Evolutionary conservation across 2,113 vertebrate genomes (phyloP), one percentile per base, ranked within the genome.

Genomic region (Ellobius talpinus): DNA sequence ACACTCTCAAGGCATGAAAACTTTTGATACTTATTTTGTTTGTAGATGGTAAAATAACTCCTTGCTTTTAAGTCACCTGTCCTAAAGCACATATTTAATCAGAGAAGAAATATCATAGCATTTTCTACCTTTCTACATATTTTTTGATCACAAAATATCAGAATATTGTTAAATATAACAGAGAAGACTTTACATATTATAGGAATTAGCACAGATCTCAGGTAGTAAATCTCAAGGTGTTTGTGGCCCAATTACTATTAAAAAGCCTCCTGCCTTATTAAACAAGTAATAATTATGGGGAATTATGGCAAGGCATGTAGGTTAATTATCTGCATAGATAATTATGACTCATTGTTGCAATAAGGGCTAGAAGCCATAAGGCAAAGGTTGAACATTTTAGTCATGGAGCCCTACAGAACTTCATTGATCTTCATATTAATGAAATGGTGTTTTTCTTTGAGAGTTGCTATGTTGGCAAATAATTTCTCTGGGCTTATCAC

Each of bases 401-500:
- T 90, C 6, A 61, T 78, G 33, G 31, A 96, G 36, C 0, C 23
- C 26, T 96, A 45, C 0, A 70, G 70, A 87, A 55, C 2, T 96
- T 86, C 33, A 87, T 29, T 74, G 85, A 76, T 70, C 86, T 97
- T 14, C 21, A 85, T 74, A 92, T 94, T 84, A 84, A n/a, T 73
- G 61, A 91, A 42, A 89, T 52, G 13, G 23, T 66, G 10, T 6
- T 45, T n/a, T 93, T 90, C 36, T 78, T 87, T 8, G 16, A 55
- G 14, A 19, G 6, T 85, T 89, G 81, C n/a, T 29, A 14, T 7
- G 14, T 63, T 93, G 47, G 12, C 70, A 90, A 14, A 17, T 88
- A 42, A 90, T 39, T 82, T 19, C 2, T 58, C 12, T 55, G 36
- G 66, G 14, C 13, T 82, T 45, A 55, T 76, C 74, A 84, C 79